Percentiles rank a stretch among this genome's conserved stretches.
phyloP scores from a whole-genome alignment of 2,888 invertebrate species.

The Agonopterix heracliana region DNA sequence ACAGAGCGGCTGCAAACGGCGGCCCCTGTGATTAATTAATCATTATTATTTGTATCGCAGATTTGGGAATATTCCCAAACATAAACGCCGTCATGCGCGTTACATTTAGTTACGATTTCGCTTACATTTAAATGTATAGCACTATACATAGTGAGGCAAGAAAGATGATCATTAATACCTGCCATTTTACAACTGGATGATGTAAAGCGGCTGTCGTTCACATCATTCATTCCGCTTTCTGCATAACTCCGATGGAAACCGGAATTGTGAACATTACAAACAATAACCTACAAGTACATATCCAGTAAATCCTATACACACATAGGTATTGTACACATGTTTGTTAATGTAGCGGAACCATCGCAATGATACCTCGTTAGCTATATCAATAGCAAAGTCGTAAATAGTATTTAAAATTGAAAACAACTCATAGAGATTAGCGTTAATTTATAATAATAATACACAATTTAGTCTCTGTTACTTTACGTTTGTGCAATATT shows the following conservation, averaged over 20 bases:
- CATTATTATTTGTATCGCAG: slow-evolving; percentile 20
- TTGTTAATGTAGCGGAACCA: slow-evolving; percentile 20
- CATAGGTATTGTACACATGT: slow-evolving; percentile 1
- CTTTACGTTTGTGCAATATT: no score
- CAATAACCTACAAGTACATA: neutral
- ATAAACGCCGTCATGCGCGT: slow-evolving; percentile 5
- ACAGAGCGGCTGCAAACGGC: slow-evolving; percentile 9
- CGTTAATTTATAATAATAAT: no score
- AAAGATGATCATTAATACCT: neutral
- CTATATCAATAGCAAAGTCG: slow-evolving; percentile 20
- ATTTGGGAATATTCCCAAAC: slow-evolving; percentile 23
- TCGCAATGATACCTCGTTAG: slow-evolving; percentile 28
- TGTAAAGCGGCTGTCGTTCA: slow-evolving; percentile 3
- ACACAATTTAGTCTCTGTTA: no score
- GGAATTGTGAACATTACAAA: neutral
- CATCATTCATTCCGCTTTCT: slow-evolving; percentile 4
- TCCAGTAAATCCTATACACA: slow-evolving; percentile 10
- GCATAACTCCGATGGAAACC: neutral
- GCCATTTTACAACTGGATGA: neutral
- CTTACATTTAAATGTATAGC: neutral
- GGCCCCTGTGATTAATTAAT: slow-evolving; percentile 15
- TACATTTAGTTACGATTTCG: neutral
- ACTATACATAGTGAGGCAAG: neutral
- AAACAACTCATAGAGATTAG: slow-evolving; percentile 14
- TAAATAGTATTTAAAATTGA: slow-evolving; percentile 26